A percentile compares a stretch with the other conserved stretches of the same genome.
Evolutionary conservation across 2,888 invertebrate species (phyloP).

Genomic region (Villa cingulata): DNA sequence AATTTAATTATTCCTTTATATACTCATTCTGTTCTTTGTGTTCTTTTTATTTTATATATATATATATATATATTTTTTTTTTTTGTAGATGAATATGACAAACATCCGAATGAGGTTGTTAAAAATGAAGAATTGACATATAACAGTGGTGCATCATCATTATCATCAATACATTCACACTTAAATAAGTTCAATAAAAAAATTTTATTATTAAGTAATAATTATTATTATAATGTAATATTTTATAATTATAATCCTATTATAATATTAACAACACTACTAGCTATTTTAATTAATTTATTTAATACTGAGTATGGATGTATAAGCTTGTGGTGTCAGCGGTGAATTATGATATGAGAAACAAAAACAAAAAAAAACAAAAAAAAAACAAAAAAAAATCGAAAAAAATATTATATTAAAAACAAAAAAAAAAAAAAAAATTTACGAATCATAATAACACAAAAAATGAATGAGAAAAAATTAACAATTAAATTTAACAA

Average conservation of each 20-base stretch:
- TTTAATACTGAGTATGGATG: conserved; percentile 11
- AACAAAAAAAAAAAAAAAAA: neutral
- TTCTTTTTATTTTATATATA: neutral
- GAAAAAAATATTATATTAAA: neutral
- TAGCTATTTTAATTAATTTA: conserved; percentile 20
- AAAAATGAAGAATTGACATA: conserved; percentile 85
- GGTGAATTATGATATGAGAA: conserved; percentile 13
- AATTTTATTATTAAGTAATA: conserved; percentile 12
- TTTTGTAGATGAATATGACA: conserved; percentile 66
- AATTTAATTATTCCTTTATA: too few relatives aligned
- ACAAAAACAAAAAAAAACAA: conserved; percentile 9
- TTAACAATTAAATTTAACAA: too few relatives aligned
- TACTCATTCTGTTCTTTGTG: neutral
- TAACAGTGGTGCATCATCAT: conserved; percentile 36
- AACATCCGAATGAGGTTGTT: conserved; percentile 81
- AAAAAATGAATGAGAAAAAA: too few relatives aligned
- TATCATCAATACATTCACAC: conserved; percentile 3
- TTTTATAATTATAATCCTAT: conserved; percentile 15
- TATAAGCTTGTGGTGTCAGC: conserved; percentile 14
- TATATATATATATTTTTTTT: too few relatives aligned
- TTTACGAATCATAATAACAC: too few relatives aligned
- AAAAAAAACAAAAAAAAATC: conserved; percentile 3
- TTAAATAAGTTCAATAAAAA: conserved; percentile 4
- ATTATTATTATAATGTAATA: conserved; percentile 7
- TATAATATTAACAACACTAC: conserved; percentile 18